Base-by-base conservation (phyloP, 2,888 invertebrate species). In the Sturmia bella region DNA sequence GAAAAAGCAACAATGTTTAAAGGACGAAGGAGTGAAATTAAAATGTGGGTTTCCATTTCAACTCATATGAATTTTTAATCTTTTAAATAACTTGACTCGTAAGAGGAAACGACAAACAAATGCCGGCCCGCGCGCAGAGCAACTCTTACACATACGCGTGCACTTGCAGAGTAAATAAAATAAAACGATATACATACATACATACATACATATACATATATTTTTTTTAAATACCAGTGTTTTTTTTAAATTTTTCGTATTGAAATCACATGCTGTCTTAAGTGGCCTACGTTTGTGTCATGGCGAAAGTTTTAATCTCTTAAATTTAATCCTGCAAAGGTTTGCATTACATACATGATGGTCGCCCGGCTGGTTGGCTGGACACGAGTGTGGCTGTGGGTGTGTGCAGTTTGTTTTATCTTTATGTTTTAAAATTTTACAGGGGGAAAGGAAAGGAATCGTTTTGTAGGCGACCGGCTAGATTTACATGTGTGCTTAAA, bases 221-320 rank as follows among this genome's bases (percentile, higher is more conserved):
- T n/a, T n/a, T n/a, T n/a, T n/a, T n/a, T n/a, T n/a, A 69, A 12
- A 41, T 32, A 48, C 52, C 52, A 43, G 59, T 70, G 74, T 70
- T 43, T 66, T 54, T 43, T 13, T 24, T 13, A 21, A 17, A 48
- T 43, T 15, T 37, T 11, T 15, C 17, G 41, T 69, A 82, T 82
- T n/a, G n/a, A 82, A 82, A 82, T 82, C 82, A 82, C 82, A 54
- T 64, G 70, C 82, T 78, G 82, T 78, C 82, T 78, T 82, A 82
- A 82, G 82, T 82, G 74, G 78, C 78, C 78, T 54, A 61, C 74
- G 66, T 78, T 72, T 75, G 78, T 82, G 78, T 82, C 82, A 78
- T 19, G 78, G 78, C 82, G 75, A 70, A 64, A 78, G 56, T 82
- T 82, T 82, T 82, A 78, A 82, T 82, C 82, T 70, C 54, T 82